Evolutionary conservation across 2,113 vertebrate genomes (phyloP), one percentile per base, ranked within the genome.

Genomic region (Strix uralensis): DNA sequence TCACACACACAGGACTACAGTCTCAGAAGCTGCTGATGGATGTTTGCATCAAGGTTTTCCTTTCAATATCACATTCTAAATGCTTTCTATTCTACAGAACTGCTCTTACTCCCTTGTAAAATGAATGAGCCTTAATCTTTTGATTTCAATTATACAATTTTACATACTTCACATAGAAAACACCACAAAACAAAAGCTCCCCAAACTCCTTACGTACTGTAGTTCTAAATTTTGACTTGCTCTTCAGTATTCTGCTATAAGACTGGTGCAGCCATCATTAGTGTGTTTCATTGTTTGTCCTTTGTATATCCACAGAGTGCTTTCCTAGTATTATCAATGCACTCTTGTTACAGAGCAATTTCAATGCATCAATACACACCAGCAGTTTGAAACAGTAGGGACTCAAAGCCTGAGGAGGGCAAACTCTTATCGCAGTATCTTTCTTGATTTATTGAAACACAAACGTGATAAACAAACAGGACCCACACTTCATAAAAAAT

Each of bases 1-100:
- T 73, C 84, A 86, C 62, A 52, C 92, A 4, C 88, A 78, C 79
- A 89, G 22, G 77, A 58, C 90, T 73, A 83, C 87, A 59, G 15
- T 36, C 94, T 95, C 84, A 10, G 81, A 42, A 94, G 78, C 86
- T 97, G 94, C 90, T 71, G 34, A 63, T 36, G 27, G 80, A 73
- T 27, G 10, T 85, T 89, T 88, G 79, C 82, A 90, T 40, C 70
- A 61, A 92, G 49, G 66, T 93, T 94, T 96, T 88, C 84, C 70
- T 93, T 94, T 91, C 94, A 94, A 20, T n/a, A 20, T 6, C 72
- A 54, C 85, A 38, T 78, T 65, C 65, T 30, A 71, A 86, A 94
- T 81, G 81, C 70, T 92, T 67, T 13, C 55, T 91, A 32, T 77
- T 90, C 85, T 66, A n/a, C 57, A 63, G 22, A 22, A 74, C 46